Conservation (phyloP, 2,888 invertebrate genomes). For the Stictocephala bisonia region DNA sequence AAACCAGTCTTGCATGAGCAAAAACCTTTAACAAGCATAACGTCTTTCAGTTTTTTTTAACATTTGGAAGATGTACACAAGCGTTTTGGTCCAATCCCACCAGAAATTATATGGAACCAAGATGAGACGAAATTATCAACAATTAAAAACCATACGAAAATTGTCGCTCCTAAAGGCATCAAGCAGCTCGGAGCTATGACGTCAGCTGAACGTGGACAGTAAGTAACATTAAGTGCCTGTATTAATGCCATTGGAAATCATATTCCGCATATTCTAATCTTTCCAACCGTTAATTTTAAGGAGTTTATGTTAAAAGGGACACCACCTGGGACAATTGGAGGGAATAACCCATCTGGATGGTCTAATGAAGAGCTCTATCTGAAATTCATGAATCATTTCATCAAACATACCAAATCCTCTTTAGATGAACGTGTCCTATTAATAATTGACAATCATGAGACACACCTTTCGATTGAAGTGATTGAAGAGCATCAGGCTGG, state of each 20-base stretch:
- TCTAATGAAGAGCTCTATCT: constrained; percentile 60
- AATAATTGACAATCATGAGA: constrained; percentile 61
- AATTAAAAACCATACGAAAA: constrained; percentile 62
- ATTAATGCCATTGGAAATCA: constrained; percentile 55
- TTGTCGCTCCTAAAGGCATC: constrained; percentile 62
- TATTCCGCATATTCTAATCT: constrained; percentile 56
- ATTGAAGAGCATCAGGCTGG: constrained; percentile 62
- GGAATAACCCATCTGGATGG: constrained; percentile 61
- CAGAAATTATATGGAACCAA: constrained; percentile 60
- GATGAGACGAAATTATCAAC: constrained; percentile 64
- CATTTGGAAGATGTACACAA: constrained; percentile 49
- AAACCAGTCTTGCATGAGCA: constrained; percentile 25
- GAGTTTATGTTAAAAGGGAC: constrained; percentile 61
- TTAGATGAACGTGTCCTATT: constrained; percentile 59
- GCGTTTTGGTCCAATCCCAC: constrained; percentile 8
- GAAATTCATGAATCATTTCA: constrained; percentile 60
- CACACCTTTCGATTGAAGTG: constrained; percentile 58
- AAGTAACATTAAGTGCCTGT: constrained; percentile 51
- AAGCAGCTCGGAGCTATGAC: constrained; percentile 64
- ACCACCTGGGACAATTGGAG: constrained; percentile 62
- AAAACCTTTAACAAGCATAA: constrained; percentile 19
- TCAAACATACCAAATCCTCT: constrained; percentile 58
- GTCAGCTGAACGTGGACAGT: constrained; percentile 62
- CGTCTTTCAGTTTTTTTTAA: constrained; percentile 25
- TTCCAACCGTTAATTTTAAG: constrained; percentile 57